Percentiles rank a stretch among this genome's conserved stretches.
phyloP scores from a whole-genome alignment of 2,888 invertebrate species.

The Harpagoxenus sublaevis region DNA sequence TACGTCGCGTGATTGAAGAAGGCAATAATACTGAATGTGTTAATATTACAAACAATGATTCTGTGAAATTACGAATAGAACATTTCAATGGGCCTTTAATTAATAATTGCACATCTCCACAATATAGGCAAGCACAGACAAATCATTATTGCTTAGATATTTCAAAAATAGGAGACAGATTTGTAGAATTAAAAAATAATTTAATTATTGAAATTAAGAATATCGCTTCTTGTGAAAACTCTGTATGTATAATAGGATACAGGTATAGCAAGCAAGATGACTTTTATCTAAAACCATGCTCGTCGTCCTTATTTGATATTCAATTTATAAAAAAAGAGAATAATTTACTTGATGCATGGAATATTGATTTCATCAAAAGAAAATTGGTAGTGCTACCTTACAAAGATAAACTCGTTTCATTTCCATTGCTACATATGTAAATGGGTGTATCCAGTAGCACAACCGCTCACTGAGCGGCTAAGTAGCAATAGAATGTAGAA shows the following conservation, averaged over 20 bases:
- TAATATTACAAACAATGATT: neutral
- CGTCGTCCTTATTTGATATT: neutral
- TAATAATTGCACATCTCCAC: slow-evolving; percentile 2
- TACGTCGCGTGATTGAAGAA: neutral
- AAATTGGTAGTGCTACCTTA: neutral
- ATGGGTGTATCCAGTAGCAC: neutral
- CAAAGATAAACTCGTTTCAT: neutral
- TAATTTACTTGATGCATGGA: neutral
- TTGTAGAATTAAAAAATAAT: neutral
- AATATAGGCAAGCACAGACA: neutral
- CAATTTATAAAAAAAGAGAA: neutral
- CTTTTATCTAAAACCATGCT: slow-evolving; percentile 13
- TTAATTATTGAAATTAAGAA: neutral
- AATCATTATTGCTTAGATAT: slow-evolving; percentile 9
- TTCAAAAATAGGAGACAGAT: neutral
- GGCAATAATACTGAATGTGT: neutral
- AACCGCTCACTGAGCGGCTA: no score
- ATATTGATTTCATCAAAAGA: neutral
- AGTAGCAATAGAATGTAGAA: no score
- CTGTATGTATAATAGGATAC: neutral
- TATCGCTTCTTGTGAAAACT: neutral
- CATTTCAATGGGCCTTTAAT: neutral
- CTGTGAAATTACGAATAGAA: neutral
- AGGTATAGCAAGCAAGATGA: neutral
- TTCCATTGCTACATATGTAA: slow-evolving; percentile 8